Evolutionary conservation across 2,888 invertebrate genomes (phyloP), one percentile per base, ranked within the genome.

Genomic region (Drosophila infuscata): DNA sequence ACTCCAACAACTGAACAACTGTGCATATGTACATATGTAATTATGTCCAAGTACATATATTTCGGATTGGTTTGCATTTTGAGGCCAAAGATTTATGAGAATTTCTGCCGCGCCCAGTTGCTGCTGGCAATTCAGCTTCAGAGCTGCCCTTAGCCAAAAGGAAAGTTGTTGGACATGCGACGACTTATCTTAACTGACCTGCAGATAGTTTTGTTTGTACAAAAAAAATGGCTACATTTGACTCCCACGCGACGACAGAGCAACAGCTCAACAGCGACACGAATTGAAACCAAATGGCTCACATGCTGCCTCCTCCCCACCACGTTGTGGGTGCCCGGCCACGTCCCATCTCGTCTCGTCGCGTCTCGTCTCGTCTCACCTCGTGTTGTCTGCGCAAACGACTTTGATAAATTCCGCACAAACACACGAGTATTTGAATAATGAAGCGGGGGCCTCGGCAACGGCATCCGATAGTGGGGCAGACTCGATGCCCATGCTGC

Each of bases 321-420:
- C 2, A 2, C 25, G 1, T 25, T 41, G 54, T 60, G 52, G 75
- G 60, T 73, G 71, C 25, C 12, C 8, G 15, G 15, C 74, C 66
- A 53, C 54, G 41, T 54, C 48, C 57, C 53, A 49, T 65, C 20
- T 25, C n/a, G 25, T 12, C 41, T 33, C 29, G 25, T n/a, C 41
- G 29, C 35, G 25, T 15, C 57, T 30, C 25, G 38, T 48, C 49
- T 68, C 38, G 65, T 65, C 43, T 48, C 36, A 48, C 65, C 53
- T 46, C 46, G 20, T 57, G 49, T 52, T 38, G 76, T 52, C 61
- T 65, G 64, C 59, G 32, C 68, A 56, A 66, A 65, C 70, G 88
- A 86, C 90, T 81, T 83, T 88, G 90, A 89, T 89, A 89, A 88
- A 88, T 89, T 88, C 89, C 84, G 79, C 80, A 75, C 76, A 82